phyloP scores from a whole-genome alignment of 2,888 invertebrate species.

The Orchesella flavescens region DNA sequence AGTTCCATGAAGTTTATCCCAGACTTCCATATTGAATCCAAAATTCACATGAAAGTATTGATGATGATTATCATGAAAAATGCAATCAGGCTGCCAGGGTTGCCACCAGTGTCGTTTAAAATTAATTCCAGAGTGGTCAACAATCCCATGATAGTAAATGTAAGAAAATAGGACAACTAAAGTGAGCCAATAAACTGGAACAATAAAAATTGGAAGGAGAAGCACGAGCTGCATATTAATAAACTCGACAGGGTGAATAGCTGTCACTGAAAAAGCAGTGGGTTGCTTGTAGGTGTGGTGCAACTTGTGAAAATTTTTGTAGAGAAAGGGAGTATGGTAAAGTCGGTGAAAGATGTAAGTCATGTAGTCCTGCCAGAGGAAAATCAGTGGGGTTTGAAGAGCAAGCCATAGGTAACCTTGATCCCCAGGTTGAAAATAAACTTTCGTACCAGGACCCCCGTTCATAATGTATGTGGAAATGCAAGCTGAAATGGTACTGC shows the following conservation, averaged over 20 bases:
- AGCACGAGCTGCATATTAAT: slow-evolving; percentile 79
- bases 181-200: slow-evolving; percentile 80
- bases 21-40: slow-evolving; percentile 81
- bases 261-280: slow-evolving; percentile 84
- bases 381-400: slow-evolving; percentile 80
- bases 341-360: slow-evolving; percentile 81
- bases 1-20: slow-evolving; percentile 85
- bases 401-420: slow-evolving; percentile 81
- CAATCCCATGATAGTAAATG: slow-evolving; percentile 83
- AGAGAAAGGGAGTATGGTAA: slow-evolving; percentile 81
- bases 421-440: slow-evolving; percentile 80
- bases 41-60: slow-evolving; percentile 87
- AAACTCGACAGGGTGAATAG: slow-evolving; percentile 83
- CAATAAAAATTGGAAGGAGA: slow-evolving; percentile 79
- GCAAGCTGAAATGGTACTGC: slow-evolving; percentile 77
- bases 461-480: slow-evolving; percentile 81
- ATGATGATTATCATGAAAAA: slow-evolving; percentile 86
- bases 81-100: slow-evolving; percentile 78
- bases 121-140: slow-evolving; percentile 84
- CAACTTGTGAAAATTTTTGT: slow-evolving; percentile 83
- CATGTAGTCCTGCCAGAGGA: slow-evolving; percentile 79
- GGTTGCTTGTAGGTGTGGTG: slow-evolving; percentile 86
- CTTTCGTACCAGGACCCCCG: slow-evolving; percentile 77
- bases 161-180: slow-evolving; percentile 76
- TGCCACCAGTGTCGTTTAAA: slow-evolving; percentile 76